Evolutionary conservation across 2,797 vertebrate genomes (phyloP), one percentile per base, ranked within the genome.

Genomic region (Anabacerthia variegaticeps): DNA sequence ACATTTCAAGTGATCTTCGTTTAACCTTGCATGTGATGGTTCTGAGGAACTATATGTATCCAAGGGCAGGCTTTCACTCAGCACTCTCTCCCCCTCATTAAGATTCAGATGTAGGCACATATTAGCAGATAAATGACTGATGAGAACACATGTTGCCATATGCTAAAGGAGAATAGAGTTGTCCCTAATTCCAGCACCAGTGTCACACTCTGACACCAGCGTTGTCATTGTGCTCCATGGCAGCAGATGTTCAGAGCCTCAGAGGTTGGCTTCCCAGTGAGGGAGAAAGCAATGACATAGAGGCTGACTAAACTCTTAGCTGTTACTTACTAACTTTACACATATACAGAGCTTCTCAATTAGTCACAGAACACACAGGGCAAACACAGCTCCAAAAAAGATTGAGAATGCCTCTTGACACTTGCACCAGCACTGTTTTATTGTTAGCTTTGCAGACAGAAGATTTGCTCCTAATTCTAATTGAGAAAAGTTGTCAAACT

Each of bases 171-270:
- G 84, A 61, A 49, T 10, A 9, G n/a, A 87, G 84, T 20, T 89
- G 81, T 89, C 88, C 81, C 68, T 30, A 52, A 54, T 15, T 54
- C 84, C 91, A 74, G 77, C 78, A 52, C 14, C 73, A 73, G 32
- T 3, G 59, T 74, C 5, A 19, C 63, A 9, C 58, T 77, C 78
- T 58, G 86, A 71, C 92, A 95, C 71, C 81, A 87, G 24, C 26
- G 15, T 8, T 89, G 92, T 15, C 88, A 30, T n/a, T 76, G n/a
- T 85, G 65, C 68, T 80, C 15, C 86, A 43, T 21, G 15, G 44
- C 77, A 89, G 63, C 95, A 96, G 95, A 92, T 96, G 93, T 37
- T 89, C 94, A 68, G 67, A 91, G 91, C 91, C 80, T 85, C 26
- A 17, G 86, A 95, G 52, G 52, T 5, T 83, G 81, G 75, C 88